Evolutionary conservation across 2,113 vertebrate genomes (phyloP).

Genomic region (Lutjanus erythropterus): DNA sequence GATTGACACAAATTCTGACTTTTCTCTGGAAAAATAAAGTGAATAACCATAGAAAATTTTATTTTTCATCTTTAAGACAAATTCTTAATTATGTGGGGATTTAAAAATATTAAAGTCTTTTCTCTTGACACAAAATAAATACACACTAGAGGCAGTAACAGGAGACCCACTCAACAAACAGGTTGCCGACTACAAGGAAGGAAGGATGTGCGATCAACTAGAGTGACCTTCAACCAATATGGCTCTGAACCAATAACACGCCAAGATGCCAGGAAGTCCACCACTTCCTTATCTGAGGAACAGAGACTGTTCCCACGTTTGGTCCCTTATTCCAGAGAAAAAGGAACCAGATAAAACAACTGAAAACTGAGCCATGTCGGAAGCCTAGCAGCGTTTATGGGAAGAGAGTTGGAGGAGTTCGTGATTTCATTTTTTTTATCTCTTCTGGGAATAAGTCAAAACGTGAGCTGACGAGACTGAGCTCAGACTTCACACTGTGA

Average conservation of each 20-base stretch:
- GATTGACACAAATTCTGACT: neutral
- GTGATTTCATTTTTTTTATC: neutral
- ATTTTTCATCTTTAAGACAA: neutral
- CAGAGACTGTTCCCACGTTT: conserved; percentile 68
- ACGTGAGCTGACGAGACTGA: neutral
- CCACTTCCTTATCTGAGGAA: conserved; percentile 66
- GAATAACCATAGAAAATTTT: neutral
- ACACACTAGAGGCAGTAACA: neutral
- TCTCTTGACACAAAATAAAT: conserved; percentile 3
- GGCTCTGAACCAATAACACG: conserved; percentile 43
- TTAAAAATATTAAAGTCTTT: neutral
- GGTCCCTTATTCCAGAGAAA: conserved; percentile 50
- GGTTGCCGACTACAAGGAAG: conserved; percentile 41
- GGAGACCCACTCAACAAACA: conserved; percentile 31
- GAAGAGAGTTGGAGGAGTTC: conserved; percentile 8
- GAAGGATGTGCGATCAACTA: conserved; percentile 64
- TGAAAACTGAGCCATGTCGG: conserved; percentile 38
- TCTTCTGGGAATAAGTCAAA: conserved; percentile 20
- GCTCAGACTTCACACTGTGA: neutral
- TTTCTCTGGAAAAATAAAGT: neutral
- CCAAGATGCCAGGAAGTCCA: conserved; percentile 66
- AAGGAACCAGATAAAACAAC: conserved; percentile 53
- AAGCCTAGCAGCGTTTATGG: conserved; percentile 42
- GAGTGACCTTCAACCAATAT: conserved; percentile 58
- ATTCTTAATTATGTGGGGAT: neutral